Base-by-base conservation (phyloP, 2,113 vertebrate genomes). In the Menura novaehollandiae region DNA sequence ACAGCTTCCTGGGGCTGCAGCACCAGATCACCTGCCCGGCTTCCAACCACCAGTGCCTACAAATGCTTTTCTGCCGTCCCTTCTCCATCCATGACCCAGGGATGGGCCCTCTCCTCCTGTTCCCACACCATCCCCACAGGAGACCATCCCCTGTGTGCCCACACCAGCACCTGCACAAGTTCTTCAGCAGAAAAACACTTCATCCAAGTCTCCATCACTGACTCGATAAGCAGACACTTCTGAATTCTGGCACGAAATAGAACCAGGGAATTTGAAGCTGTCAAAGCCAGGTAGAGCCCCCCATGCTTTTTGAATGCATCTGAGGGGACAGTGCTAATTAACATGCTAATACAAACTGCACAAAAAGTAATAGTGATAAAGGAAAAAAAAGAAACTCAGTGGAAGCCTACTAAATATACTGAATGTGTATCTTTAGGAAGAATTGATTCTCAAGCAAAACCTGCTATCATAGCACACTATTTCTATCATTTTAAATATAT, bases 121-220 rank as follows among this genome's bases (percentile, higher is more conserved):
- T 32, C 39, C 68, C 32, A 30, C 0, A 0, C 14, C 52, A n/a
- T n/a, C n/a, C n/a, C n/a, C n/a, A n/a, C n/a, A 87, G 19, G 8
- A 56, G 6, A 11, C 4, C 10, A 3, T 11, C 39, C 20, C 35
- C 24, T 1, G 0, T 0, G 28, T 51, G 44, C 41, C 44, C 76
- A 33, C 0, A 1, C 15, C 26, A 67, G 64, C 52, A 37, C 8
- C 52, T 35, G 23, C 47, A 10, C 43, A 18, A 28, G 12, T 15
- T 78, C 69, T 74, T 26, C 60, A 71, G 66, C 64, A 71, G 22
- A 46, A 78, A 18, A 91, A 26, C 19, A 20, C n/a, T 60, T 77
- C 7, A 33, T 20, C 35, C 30, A 85, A 44, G 17, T 10, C 35
- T 22, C 63, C 24, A 24, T 51, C 35, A 23, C 62, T 72, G 67